Evolutionary conservation across 2,888 invertebrate genomes (phyloP).

Genomic region (Melanchra persicariae): DNA sequence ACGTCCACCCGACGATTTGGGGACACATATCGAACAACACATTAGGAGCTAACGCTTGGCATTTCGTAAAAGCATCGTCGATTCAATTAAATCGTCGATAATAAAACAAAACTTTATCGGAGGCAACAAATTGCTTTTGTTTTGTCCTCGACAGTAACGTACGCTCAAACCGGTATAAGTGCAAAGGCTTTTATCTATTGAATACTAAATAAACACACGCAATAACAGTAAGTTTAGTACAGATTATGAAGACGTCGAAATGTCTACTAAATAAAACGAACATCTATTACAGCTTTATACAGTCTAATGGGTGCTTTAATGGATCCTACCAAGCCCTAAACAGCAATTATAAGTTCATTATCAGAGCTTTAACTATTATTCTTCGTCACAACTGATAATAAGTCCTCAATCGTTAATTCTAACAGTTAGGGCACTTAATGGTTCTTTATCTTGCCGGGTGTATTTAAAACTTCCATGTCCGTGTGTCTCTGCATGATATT

Average conservation of each 20-base stretch:
- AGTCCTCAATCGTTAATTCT: constrained; percentile 45
- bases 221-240: constrained; percentile 25
- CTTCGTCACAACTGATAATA: constrained; percentile 57
- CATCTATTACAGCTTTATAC: constrained; percentile 51
- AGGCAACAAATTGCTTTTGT: constrained; percentile 56
- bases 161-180: constrained; percentile 4
- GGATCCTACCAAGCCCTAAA: constrained; percentile 54
- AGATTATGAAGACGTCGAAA: constrained; percentile 45
- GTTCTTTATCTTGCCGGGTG: constrained; percentile 40
- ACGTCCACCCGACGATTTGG: constrained; percentile 26
- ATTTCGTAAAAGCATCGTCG: constrained; percentile 50
- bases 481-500: constrained; percentile 11
- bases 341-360: constrained; percentile 68
- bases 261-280: constrained; percentile 17
- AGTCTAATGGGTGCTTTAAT: constrained; percentile 60
- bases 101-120: constrained; percentile 53
- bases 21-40: constrained; percentile 32
- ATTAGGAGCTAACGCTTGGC: constrained; percentile 42
- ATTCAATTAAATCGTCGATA: constrained; percentile 62
- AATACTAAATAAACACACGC: constrained; percentile 29
- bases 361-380: constrained; percentile 57
- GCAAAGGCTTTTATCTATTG: constrained; percentile 26
- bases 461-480: constrained; percentile 36
- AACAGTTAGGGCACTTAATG: constrained; percentile 40
- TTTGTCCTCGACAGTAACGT: constrained; percentile 21